Evolutionary conservation across 2,888 invertebrate species (phyloP).

Genomic region (Pachymerium ferrugineum): DNA sequence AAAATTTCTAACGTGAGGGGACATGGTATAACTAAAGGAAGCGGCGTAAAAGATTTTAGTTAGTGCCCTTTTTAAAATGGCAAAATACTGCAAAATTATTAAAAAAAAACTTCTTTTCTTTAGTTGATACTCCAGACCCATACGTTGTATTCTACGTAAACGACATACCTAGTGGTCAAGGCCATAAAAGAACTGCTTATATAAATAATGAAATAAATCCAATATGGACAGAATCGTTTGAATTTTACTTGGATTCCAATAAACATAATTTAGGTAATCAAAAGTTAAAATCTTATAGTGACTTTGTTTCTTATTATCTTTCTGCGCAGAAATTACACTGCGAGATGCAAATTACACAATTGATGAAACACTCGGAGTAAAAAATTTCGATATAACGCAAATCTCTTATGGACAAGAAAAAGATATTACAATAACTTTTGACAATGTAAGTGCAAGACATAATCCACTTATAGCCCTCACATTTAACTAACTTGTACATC

Average conservation of each 20-base stretch:
- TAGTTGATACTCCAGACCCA: constrained; percentile 49
- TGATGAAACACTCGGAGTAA: constrained; percentile 45
- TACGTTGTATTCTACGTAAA: constrained; percentile 46
- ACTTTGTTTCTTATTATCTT: not conserved
- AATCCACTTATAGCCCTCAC: too few relatives aligned
- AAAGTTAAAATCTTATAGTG: not conserved
- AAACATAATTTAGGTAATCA: constrained; percentile 44
- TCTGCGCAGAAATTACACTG: constrained; percentile 43
- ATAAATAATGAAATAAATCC: constrained; percentile 47
- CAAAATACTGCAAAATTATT: not conserved
- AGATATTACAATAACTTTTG: constrained; percentile 41
- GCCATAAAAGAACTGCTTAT: constrained; percentile 44
- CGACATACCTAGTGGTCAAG: constrained; percentile 47
- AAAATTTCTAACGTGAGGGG: constrained; percentile 45
- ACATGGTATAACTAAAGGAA: constrained; percentile 46
- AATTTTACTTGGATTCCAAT: constrained; percentile 45
- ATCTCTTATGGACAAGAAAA: constrained; percentile 40
- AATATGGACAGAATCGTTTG: constrained; percentile 48
- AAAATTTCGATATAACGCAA: constrained; percentile 40
- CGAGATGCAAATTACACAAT: constrained; percentile 48
- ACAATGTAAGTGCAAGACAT: not conserved
- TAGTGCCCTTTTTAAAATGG: constrained; percentile 34
- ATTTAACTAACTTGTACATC: too few relatives aligned
- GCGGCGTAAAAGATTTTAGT: constrained; percentile 45
- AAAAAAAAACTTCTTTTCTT: constrained; percentile 22